Conservation (phyloP, 1,140 invertebrate genomes). For the Leptonema lineaticorne region DNA sequence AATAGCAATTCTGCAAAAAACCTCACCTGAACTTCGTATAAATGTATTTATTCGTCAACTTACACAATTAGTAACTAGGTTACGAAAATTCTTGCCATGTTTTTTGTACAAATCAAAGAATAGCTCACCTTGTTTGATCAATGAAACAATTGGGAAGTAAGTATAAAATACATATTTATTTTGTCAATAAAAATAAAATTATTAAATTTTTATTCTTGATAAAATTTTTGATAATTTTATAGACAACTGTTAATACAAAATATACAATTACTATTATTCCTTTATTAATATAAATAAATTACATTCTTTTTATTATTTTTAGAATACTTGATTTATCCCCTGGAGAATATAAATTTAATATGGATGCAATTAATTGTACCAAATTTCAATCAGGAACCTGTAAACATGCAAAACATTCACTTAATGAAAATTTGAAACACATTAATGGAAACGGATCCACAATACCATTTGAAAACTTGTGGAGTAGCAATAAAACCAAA, state of each 20-base stretch:
- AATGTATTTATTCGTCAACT: constrained; percentile 36
- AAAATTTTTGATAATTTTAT: no score
- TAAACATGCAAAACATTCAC: constrained; percentile 28
- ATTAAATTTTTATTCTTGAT: no score
- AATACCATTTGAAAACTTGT: background rate
- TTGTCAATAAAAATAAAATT: no score
- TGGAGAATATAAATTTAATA: constrained; percentile 36
- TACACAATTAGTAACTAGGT: constrained; percentile 23
- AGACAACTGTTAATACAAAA: no score
- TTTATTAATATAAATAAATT: background rate
- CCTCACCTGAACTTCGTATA: constrained; percentile 28
- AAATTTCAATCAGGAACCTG: constrained; percentile 27
- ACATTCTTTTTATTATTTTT: constrained; percentile 9
- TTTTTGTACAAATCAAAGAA: constrained; percentile 23
- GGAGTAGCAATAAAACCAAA: constrained; percentile 23
- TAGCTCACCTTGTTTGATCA: constrained; percentile 31
- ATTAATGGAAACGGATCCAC: background rate
- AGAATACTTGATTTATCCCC: constrained; percentile 36
- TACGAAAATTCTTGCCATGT: constrained; percentile 35
- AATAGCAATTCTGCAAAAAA: constrained; percentile 28
- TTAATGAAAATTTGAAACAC: background rate
- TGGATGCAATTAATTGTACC: constrained; percentile 33
- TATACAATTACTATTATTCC: no score
- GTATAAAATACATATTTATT: no score
- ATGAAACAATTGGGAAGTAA: constrained; percentile 36